Conservation (phyloP, 1,140 invertebrate genomes). For the Conus ventricosus region DNA sequence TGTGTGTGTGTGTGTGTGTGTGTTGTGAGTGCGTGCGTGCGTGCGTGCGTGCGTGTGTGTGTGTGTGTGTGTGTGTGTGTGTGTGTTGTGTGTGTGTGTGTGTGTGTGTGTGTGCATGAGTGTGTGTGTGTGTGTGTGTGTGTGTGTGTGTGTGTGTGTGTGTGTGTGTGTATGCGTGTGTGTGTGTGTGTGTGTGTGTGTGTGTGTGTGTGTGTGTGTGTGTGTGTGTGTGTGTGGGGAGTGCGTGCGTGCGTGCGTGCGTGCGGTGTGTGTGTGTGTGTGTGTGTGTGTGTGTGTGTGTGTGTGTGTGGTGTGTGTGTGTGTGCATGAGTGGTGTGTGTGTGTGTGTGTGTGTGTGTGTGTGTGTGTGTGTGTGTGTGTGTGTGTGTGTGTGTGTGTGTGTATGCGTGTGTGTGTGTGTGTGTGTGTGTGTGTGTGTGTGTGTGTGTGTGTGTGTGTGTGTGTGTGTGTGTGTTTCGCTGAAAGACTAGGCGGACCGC, state of each 20-base stretch:
- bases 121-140: background rate
- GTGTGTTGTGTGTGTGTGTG: background rate
- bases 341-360: too few relatives aligned
- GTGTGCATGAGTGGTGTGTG: background rate
- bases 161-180: background rate
- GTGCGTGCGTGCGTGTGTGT: too few relatives aligned
- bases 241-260: background rate
- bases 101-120: slow-evolving; percentile 10
- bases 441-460: too few relatives aligned
- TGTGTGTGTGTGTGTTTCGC: too few relatives aligned
- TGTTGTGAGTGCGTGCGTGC: too few relatives aligned
- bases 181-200: slow-evolving; percentile 7
- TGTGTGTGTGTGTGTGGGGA: too few relatives aligned
- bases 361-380: too few relatives aligned
- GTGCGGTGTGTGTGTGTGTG: background rate
- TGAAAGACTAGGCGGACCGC: too few relatives aligned
- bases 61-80: background rate
- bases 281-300: background rate
- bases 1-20: too few relatives aligned
- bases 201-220: background rate
- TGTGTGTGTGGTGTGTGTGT: background rate
- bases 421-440: too few relatives aligned
- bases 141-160: background rate
- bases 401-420: too few relatives aligned
- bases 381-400: too few relatives aligned